Percentiles rank a stretch among this genome's conserved stretches.
These are phyloP conservation scores for Ptyas mucosa DNA, from an alignment of 2,113 vertebrate genomes.

Conservation along the genomic window DNA sequence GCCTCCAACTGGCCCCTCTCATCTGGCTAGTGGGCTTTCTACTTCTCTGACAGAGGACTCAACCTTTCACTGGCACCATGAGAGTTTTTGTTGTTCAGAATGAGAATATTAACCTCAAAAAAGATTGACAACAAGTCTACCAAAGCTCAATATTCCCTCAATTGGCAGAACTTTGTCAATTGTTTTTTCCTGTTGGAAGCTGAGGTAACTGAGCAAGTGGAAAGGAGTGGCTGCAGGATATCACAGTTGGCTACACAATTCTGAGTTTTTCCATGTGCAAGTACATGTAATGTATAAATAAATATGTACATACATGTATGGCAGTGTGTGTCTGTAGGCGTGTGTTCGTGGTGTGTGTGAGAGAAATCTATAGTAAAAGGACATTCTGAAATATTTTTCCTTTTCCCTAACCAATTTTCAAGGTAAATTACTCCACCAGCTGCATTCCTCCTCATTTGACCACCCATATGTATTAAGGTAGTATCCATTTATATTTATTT, in stretches of 20 bases:
- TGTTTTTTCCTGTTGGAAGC: not conserved
- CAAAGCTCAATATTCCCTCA: not conserved
- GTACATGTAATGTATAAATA: not conserved
- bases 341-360: not conserved
- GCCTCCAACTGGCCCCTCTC: not conserved
- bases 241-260: not conserved
- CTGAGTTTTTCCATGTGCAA: not conserved
- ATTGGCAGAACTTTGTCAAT: not conserved
- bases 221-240: not conserved
- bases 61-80: not conserved
- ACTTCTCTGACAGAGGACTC: not conserved
- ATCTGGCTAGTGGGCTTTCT: not conserved
- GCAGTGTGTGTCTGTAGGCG: not conserved
- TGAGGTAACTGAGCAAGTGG: not conserved
- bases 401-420: not conserved
- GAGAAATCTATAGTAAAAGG: not conserved
- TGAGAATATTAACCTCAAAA: not conserved
- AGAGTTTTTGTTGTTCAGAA: not conserved
- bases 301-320: not conserved
- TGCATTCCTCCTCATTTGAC: not conserved
- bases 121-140: not conserved
- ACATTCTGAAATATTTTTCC: not conserved
- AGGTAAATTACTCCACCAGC: not conserved
- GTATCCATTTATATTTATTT: not conserved
- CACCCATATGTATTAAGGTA: not conserved